phyloP scores from a whole-genome alignment of 2,797 vertebrate genomes.

The Smutsia gigantea region DNA sequence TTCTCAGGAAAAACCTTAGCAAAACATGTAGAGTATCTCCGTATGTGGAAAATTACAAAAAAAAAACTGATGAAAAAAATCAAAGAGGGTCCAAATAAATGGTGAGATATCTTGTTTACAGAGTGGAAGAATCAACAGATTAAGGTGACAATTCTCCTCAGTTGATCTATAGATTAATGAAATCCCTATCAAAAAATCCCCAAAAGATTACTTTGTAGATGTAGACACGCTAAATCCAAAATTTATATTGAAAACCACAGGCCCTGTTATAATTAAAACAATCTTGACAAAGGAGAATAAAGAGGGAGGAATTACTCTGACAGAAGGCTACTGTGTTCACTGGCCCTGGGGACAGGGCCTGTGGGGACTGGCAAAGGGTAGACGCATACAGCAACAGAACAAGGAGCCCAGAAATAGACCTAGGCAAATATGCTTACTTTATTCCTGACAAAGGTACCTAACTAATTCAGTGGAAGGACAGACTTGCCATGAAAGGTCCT shows the following conservation, averaged over 20 bases:
- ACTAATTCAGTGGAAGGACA: background rate
- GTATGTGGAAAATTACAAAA: background rate
- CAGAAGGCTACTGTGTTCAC: too few relatives aligned
- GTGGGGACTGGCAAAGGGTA: background rate
- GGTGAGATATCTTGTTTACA: too few relatives aligned
- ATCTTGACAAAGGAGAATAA: background rate
- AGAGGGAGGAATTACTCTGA: background rate
- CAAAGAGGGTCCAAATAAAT: background rate
- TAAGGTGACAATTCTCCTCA: background rate
- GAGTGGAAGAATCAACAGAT: background rate
- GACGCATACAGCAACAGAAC: background rate
- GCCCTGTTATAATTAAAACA: background rate
- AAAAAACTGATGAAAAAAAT: background rate
- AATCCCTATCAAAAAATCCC: background rate
- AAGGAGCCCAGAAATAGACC: background rate
- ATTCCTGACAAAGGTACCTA: background rate
- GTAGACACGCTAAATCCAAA: background rate
- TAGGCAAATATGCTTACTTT: too few relatives aligned
- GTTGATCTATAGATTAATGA: background rate
- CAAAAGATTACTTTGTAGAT: too few relatives aligned
- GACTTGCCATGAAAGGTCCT: background rate
- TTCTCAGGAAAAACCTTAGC: background rate
- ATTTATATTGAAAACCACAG: background rate
- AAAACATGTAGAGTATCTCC: background rate
- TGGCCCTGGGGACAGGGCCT: too few relatives aligned